These are phyloP conservation scores for Drosophila gaucha DNA, from an alignment of 2,888 invertebrate genomes.

Conservation along the genomic window DNA sequence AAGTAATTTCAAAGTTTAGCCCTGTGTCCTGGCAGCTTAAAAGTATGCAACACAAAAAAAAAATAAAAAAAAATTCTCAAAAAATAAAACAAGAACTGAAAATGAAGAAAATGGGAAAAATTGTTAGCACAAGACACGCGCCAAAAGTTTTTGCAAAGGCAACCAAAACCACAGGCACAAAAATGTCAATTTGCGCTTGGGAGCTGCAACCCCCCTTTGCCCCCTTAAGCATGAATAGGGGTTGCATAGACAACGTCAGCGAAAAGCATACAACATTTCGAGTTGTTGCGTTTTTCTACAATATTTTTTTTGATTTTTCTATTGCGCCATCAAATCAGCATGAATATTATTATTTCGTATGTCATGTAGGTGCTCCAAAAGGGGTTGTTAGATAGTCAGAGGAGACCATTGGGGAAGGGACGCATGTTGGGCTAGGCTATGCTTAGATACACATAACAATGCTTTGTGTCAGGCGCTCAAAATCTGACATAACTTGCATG, in stretches of 20 bases:
- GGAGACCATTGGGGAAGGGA: not conserved
- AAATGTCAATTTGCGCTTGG: slow-evolving; percentile 77
- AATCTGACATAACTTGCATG: slow-evolving; percentile 74
- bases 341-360: slow-evolving; percentile 74
- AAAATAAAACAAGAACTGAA: slow-evolving; percentile 14
- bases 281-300: slow-evolving; percentile 43
- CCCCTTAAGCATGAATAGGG: slow-evolving; percentile 15
- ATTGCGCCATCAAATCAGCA: slow-evolving; percentile 73
- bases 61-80: not conserved
- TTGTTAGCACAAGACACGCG: slow-evolving; percentile 70
- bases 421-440: slow-evolving; percentile 11
- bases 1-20: slow-evolving; percentile 72
- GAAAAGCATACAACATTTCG: slow-evolving; percentile 51
- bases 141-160: slow-evolving; percentile 54
- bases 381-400: not conserved
- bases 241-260: slow-evolving; percentile 65
- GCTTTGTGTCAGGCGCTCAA: slow-evolving; percentile 55
- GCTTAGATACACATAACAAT: slow-evolving; percentile 36
- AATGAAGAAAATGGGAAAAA: slow-evolving; percentile 36
- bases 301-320: slow-evolving; percentile 26
- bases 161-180: slow-evolving; percentile 68
- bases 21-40: slow-evolving; percentile 54
- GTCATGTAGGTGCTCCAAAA: slow-evolving; percentile 43
- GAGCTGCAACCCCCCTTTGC: slow-evolving; percentile 57
- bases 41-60: slow-evolving; percentile 43